Percentiles rank a stretch among this genome's conserved stretches.
Evolutionary conservation across 2,113 vertebrate genomes (phyloP).

Genomic region (Leptocoma aspasia): DNA sequence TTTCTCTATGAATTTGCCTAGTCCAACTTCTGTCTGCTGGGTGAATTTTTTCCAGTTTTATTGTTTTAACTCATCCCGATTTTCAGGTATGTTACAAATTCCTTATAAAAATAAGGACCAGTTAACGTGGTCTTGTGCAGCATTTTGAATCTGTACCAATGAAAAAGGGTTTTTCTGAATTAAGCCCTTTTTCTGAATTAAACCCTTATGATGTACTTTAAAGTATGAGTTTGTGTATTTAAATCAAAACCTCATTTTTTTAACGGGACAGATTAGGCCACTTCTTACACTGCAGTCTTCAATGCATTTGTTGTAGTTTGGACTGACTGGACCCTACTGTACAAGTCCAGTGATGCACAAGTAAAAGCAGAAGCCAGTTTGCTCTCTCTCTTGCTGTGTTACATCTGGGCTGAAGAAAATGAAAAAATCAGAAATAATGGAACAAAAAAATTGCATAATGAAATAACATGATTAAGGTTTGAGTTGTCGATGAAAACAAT

Average conservation of each 20-base stretch:
- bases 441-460: neutral
- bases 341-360: neutral
- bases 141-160: neutral
- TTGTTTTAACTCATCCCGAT: neutral
- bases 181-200: neutral
- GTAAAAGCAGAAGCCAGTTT: neutral
- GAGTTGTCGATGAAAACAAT: neutral
- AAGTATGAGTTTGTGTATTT: neutral
- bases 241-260: neutral
- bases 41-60: neutral
- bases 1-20: neutral
- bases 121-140: neutral
- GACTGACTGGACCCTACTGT: neutral
- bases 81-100: neutral
- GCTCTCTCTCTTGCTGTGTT: neutral
- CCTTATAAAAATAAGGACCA: neutral
- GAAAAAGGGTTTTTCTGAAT: neutral
- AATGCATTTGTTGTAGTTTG: neutral
- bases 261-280: neutral
- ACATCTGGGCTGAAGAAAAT: neutral
- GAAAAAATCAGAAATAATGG: neutral
- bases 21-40: neutral
- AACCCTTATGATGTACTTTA: neutral
- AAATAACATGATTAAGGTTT: neutral
- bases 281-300: neutral